Evolutionary conservation across 2,888 invertebrate genomes (phyloP).

Genomic region (Acleris literana): DNA sequence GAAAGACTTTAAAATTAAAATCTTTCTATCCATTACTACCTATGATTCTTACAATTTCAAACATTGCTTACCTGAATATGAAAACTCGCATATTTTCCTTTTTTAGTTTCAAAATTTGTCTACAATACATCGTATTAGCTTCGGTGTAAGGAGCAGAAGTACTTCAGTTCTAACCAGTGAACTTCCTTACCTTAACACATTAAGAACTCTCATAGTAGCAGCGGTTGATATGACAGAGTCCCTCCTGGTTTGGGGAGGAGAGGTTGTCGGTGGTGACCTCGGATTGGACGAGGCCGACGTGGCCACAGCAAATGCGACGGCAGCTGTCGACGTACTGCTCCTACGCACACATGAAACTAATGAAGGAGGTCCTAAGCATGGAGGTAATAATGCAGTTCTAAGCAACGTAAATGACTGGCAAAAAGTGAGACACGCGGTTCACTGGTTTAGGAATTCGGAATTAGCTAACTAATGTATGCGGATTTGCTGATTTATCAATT

Average conservation of each 20-base stretch:
- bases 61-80: too few species aligned
- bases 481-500: too few species aligned
- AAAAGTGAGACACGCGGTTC: neutral
- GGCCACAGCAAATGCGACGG: conserved; percentile 95
- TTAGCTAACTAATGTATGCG: too few species aligned
- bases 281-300: conserved; percentile 94
- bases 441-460: too few species aligned
- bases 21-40: too few species aligned
- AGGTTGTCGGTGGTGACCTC: conserved; percentile 84
- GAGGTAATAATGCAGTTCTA: neutral
- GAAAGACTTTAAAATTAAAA: too few species aligned
- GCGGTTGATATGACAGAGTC: conserved; percentile 94
- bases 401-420: conserved; percentile 2
- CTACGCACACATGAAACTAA: conserved; percentile 66
- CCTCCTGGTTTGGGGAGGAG: conserved; percentile 76
- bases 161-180: neutral
- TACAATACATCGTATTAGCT: too few species aligned
- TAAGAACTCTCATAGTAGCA: conserved; percentile 96
- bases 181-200: conserved; percentile 86
- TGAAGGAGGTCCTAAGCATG: neutral
- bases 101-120: too few species aligned
- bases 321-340: conserved; percentile 93
- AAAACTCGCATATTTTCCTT: too few species aligned
- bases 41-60: too few species aligned
- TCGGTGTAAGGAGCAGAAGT: too few species aligned